Conservation (phyloP, 2,888 invertebrate genomes). For the Ennomos fuscantarius region DNA sequence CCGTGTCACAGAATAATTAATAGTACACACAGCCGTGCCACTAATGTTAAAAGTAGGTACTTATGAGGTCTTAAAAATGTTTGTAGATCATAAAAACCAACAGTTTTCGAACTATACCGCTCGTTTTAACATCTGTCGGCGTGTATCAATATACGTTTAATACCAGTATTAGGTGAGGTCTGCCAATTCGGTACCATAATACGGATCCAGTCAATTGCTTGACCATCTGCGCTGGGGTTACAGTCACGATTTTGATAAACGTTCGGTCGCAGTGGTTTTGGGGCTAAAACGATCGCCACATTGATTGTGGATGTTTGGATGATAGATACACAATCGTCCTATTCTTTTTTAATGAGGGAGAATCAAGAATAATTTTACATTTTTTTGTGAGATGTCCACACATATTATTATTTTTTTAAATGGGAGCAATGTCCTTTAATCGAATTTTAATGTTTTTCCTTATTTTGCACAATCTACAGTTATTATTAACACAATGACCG, state of each 20-base stretch:
- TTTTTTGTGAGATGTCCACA: no score
- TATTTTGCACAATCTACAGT: no score
- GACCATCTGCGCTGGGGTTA: conserved; percentile 72
- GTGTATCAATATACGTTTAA: conserved; percentile 53
- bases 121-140: conserved; percentile 60
- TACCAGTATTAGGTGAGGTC: conserved; percentile 68
- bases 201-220: conserved; percentile 70
- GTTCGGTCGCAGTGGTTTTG: conserved; percentile 59
- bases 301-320: background rate
- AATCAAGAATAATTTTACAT: no score
- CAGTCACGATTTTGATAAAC: conserved; percentile 53
- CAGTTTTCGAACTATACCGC: conserved; percentile 23
- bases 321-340: background rate
- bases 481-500: no score
- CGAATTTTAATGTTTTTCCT: no score
- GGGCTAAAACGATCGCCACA: conserved; percentile 8
- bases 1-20: no score
- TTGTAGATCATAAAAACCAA: conserved; percentile 23
- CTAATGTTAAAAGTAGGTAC: conserved; percentile 1
- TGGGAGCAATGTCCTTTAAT: no score
- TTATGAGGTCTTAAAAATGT: conserved; percentile 14
- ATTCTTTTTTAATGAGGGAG: no score
- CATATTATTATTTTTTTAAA: no score
- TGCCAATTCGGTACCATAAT: conserved; percentile 67
- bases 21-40: no score